A percentile compares a stretch with the other conserved stretches of the same genome.
phyloP scores from a whole-genome alignment of 2,888 invertebrate genomes.

The Cremastinae sp. region DNA sequence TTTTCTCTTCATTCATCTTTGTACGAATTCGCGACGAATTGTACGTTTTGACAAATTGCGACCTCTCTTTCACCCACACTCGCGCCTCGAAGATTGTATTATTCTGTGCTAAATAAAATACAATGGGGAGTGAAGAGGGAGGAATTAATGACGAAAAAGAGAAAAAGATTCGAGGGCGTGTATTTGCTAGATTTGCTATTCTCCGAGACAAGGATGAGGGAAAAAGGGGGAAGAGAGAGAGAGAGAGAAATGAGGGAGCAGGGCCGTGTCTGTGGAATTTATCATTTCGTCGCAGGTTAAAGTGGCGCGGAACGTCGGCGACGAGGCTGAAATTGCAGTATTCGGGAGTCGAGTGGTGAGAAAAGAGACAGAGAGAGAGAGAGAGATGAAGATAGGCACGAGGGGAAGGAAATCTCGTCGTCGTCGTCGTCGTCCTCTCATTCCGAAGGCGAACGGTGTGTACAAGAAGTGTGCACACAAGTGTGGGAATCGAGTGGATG shows the following conservation, averaged over 20 bases:
- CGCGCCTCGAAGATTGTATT: not conserved
- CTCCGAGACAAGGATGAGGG: not conserved
- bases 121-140: no score
- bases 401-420: conserved; percentile 12
- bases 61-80: not conserved
- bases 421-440: no score
- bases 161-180: not conserved
- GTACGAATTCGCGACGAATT: not conserved
- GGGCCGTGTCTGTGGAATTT: conserved; percentile 75
- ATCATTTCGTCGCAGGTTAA: conserved; percentile 74
- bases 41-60: not conserved
- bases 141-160: not conserved
- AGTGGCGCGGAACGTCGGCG: conserved; percentile 69
- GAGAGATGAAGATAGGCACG: not conserved
- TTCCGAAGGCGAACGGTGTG: conserved; percentile 59
- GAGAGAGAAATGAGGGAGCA: no score
- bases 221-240: conserved; percentile 3
- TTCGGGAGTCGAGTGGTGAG: conserved; percentile 73
- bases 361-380: conserved; percentile 31
- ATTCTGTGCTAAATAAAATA: no score
- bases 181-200: not conserved
- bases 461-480: conserved; percentile 46
- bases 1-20: conserved; percentile 33
- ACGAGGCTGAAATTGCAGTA: conserved; percentile 77
- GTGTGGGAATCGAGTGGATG: conserved; percentile 54